These are phyloP conservation scores for Picus viridis DNA, from an alignment of 2,797 vertebrate genomes.

Conservation along the genomic window DNA sequence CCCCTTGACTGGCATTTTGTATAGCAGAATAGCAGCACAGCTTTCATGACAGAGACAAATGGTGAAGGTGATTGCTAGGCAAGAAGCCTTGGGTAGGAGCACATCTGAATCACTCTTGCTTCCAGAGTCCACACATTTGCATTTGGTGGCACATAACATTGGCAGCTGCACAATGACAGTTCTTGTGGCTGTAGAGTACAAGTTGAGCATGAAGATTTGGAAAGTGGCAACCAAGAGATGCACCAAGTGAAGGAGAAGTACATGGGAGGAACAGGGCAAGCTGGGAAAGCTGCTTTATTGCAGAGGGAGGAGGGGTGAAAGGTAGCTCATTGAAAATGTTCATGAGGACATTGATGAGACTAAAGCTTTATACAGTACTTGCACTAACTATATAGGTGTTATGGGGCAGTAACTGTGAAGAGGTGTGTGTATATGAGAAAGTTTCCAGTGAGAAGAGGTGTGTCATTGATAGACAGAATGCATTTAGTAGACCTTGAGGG, in stretches of 20 bases:
- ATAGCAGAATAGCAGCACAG: not conserved
- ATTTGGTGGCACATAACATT: not conserved
- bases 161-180: not conserved
- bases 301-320: not conserved
- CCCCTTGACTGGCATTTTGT: not conserved
- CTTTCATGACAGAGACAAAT: not conserved
- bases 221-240: not conserved
- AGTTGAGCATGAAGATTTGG: not conserved
- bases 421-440: rapidly evolving
- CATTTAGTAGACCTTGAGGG: no score
- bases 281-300: not conserved
- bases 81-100: not conserved
- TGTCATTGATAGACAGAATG: not conserved
- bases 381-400: not conserved
- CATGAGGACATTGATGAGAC: not conserved
- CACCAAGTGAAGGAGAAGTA: not conserved
- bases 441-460: not conserved
- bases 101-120: not conserved
- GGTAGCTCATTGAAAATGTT: not conserved
- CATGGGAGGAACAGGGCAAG: not conserved
- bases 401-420: not conserved
- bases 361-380: not conserved
- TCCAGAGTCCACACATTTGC: not conserved
- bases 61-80: not conserved
- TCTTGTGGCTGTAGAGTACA: not conserved